Base-by-base conservation (phyloP, 2,888 invertebrate genomes). In the Thera obeliscata region DNA sequence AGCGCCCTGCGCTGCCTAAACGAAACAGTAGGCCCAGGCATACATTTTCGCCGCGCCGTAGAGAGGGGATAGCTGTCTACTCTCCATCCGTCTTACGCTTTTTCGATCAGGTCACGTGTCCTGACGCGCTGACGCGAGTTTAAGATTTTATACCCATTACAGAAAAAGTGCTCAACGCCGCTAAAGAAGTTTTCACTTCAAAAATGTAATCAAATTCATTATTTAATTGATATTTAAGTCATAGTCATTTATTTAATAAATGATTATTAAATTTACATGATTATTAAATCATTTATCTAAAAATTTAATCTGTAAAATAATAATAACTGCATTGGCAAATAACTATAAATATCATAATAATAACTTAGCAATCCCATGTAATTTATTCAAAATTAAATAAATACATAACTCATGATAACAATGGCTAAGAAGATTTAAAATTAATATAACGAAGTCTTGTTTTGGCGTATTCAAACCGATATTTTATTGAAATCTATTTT, bases 271-370 rank as follows among this genome's bases (percentile, higher is more conserved):
- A 22, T 22, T 22, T 22, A 22, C 12, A 12, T 22, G 2, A 22
- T 22, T 22, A 22, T 22, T 22, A 22, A 22, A 22, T 22, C 22
- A 48, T 11, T 11, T 50, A 5, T 12, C 2, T 12, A 38, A 56
- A n/a, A 38, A 38, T n/a, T 38, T 12, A 0, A 33, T 50, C 22
- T 54, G 46, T 56, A 61, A 41, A 61, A 67, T 62, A 64, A 60
- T 41, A 52, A 64, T 61, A 73, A 71, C 70, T 74, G 74, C 70
- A 74, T 74, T 73, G 71, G 66, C 70, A 73, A 74, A 69, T 69
- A 61, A 66, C 65, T 63, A 66, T 63, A 62, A 55, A 62, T 56
- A 57, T 60, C 56, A 67, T 71, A 60, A 67, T 57, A 12, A 61
- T 65, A 67, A 71, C 41, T 66, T 65, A 65, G 9, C 64, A 66